Evolutionary conservation across 2,888 invertebrate genomes (phyloP), one percentile per base, ranked within the genome.

Genomic region (Cheilosia grossa): DNA sequence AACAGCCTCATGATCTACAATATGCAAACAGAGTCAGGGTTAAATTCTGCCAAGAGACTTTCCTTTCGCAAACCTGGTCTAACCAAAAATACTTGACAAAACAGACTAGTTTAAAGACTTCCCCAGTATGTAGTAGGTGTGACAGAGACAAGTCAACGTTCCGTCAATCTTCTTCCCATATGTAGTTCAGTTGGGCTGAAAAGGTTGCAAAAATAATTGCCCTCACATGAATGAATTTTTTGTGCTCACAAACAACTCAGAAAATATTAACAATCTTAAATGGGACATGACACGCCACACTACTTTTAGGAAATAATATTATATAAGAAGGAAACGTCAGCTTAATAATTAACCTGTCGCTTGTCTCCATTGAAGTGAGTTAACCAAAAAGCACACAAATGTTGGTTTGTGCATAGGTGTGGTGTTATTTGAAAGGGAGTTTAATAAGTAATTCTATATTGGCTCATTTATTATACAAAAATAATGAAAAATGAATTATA

Each of bases 341-440:
- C 15, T 42, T 37, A 70, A 33, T 37, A 70, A 58, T 58, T 70
- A 56, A 37, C 21, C n/a, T 13, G 19, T 21, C 69, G 30, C 69
- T 17, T 33, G 21, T 33, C 44, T 33, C 58, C 51, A 33, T 4
- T 58, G 27, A 21, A 54, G 47, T 47, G 37, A 19, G 47, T 47
- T 47, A 19, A 47, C 19, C 17, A 19, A 3, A 2, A 47, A 47
- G 13, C 13, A 37, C 13, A 13, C 3, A 37, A 37, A 37, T 37
- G 4, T 10, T 37, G 13, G 37, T 13, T 13, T 37, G 37, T 13
- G 13, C 13, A 30, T 30, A 13, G 37, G 37, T 37, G 37, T 4
- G 13, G 37, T 37, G 3, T 3, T 13, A 4, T 37, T 37, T 13
- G 13, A 3, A 13, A 37, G 37, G 33, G 10, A 37, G 13, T 37